These are phyloP conservation scores for Scaptomyza tumidula DNA, from an alignment of 2,888 invertebrate genomes.

Conservation along the genomic window DNA sequence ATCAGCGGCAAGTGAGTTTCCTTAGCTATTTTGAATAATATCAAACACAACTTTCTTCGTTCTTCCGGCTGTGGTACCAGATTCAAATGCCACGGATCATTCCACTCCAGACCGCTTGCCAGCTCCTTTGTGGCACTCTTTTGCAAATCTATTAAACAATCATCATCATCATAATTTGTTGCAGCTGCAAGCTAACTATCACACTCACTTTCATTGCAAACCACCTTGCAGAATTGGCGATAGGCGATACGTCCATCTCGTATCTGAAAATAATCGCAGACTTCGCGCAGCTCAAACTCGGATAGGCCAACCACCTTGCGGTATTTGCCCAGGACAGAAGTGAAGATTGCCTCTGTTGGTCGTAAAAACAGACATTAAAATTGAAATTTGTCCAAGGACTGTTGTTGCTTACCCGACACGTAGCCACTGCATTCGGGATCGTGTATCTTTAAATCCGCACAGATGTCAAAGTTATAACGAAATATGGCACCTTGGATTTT, in stretches of 20 bases:
- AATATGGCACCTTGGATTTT: constrained; percentile 91
- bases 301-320: constrained; percentile 88
- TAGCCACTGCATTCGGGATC: constrained; percentile 89
- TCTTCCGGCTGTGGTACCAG: constrained; percentile 88
- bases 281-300: constrained; percentile 89
- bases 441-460: constrained; percentile 88
- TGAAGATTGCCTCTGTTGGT: constrained; percentile 89
- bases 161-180: neutral
- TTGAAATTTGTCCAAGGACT: constrained; percentile 21
- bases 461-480: constrained; percentile 89
- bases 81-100: constrained; percentile 89
- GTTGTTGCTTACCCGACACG: constrained; percentile 86
- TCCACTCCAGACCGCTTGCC: constrained; percentile 87
- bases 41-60: constrained; percentile 88
- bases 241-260: constrained; percentile 92
- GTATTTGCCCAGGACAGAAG: constrained; percentile 88
- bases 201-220: constrained; percentile 84
- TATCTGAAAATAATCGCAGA: constrained; percentile 91
- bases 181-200: neutral
- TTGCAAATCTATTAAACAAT: constrained; percentile 64
- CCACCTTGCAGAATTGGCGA: constrained; percentile 90
- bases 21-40: constrained; percentile 90
- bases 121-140: constrained; percentile 77
- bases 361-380: constrained; percentile 48
- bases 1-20: constrained; percentile 87